A percentile compares a stretch with the other conserved stretches of the same genome.
Conservation (phyloP, 2,888 invertebrate species). For the Caenorhabditis drosophilae region DNA sequence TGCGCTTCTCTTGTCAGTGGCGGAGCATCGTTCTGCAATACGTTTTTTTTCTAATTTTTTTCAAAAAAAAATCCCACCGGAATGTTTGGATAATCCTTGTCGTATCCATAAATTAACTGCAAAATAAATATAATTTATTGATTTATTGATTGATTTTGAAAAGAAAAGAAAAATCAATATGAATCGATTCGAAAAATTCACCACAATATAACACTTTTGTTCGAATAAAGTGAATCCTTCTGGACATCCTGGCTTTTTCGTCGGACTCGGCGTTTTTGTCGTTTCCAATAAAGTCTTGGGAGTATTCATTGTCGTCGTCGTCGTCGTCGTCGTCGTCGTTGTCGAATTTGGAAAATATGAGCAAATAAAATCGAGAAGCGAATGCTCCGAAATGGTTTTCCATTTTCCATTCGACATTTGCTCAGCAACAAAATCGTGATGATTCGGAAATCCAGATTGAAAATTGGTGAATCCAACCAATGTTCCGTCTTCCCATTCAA, state of each 20-base stretch:
- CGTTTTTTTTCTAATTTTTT: neutral
- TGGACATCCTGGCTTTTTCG: conserved; percentile 13
- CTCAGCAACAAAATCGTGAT: conserved; percentile 22
- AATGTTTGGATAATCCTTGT: conserved; percentile 19
- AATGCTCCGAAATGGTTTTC: conserved; percentile 17
- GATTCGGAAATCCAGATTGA: conserved; percentile 26
- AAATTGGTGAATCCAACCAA: conserved; percentile 21
- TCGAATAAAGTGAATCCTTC: conserved; percentile 20
- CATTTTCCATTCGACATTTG: conserved; percentile 22
- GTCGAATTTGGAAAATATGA: conserved; percentile 14
- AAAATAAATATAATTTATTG: neutral
- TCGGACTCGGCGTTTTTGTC: conserved; percentile 15
- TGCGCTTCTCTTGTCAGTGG: conserved; percentile 23
- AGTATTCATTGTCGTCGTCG: neutral
- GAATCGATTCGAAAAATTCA: too few species aligned
- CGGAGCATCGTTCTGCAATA: conserved; percentile 18
- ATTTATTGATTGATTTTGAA: too few species aligned
- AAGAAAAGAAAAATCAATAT: neutral
- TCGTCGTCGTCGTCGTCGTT: neutral
- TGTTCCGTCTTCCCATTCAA: conserved; percentile 26
- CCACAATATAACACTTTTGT: conserved; percentile 1
- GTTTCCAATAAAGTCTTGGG: too few species aligned
- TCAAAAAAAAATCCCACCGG: conserved; percentile 10
- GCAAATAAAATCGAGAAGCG: conserved; percentile 21
- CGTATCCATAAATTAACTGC: conserved; percentile 20